These are phyloP conservation scores for Enteromius paludinosus DNA, from an alignment of 2,797 vertebrate genomes.

Conservation along the genomic window DNA sequence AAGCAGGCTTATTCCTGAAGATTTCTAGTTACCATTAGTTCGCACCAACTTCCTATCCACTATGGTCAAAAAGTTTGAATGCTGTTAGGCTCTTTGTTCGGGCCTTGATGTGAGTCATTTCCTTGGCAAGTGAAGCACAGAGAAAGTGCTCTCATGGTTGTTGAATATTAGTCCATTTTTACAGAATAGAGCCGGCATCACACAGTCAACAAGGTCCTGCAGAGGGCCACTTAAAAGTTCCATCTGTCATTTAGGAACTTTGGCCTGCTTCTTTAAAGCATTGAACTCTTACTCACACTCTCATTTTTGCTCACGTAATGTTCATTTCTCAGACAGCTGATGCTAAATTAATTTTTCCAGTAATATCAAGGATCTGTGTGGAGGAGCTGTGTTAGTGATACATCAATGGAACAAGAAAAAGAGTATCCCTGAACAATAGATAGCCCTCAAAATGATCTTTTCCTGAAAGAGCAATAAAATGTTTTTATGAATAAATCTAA, in stretches of 20 bases:
- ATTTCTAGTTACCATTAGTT: conserved; percentile 12
- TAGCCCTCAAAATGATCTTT: not conserved
- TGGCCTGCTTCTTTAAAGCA: conserved; percentile 5
- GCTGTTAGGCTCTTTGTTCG: not conserved
- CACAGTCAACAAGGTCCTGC: conserved; percentile 43
- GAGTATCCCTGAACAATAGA: not conserved
- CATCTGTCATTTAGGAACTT: conserved; percentile 17
- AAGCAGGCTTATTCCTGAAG: not conserved
- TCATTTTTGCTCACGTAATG: conserved; percentile 9
- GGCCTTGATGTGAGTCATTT: conserved; percentile 38
- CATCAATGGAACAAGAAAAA: not conserved
- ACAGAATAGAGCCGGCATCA: conserved; percentile 36
- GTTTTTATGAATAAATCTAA: not conserved
- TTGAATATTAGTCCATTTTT: conserved; percentile 36
- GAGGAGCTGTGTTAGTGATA: conserved; percentile 1
- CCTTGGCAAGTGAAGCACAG: not conserved
- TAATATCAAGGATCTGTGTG: conserved; percentile 22
- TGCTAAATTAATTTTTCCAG: conserved; percentile 45
- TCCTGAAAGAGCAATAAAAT: not conserved
- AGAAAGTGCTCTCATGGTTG: conserved; percentile 1
- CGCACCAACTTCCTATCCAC: conserved; percentile 22
- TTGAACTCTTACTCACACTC: conserved; percentile 16
- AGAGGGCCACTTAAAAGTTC: conserved; percentile 36
- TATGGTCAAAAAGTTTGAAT: conserved; percentile 27
- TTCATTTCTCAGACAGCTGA: conserved; percentile 47